Base-by-base conservation (phyloP, 37 sponge, comb jelly and placozoan species). In the Aplysina aerophoba region DNA sequence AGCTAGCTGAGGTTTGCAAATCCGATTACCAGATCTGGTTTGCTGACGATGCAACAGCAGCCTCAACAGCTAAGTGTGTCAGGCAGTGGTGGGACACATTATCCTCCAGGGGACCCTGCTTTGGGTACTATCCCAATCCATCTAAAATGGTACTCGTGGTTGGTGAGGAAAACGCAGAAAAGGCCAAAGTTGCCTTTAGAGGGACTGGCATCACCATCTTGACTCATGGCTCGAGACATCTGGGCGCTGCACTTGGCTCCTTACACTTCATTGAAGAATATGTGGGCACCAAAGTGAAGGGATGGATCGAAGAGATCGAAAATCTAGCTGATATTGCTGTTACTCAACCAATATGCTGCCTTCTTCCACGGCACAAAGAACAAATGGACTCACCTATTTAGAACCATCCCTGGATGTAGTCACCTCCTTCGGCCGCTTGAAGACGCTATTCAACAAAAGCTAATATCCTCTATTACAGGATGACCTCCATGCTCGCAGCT, bases 91-190 rank as follows among this genome's bases (percentile, higher is more conserved):
- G 15, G 59, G 59, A 58, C 19, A 19, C 19, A 58, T 19, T 58
- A 58, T 58, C 59, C 59, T 58, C 19, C 59, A 20, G 19, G 59
- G 59, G 59, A 58, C 59, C 15, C 19, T 19, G 19, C 59, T 58
- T 58, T 19, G 59, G 59, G 59, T 58, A 58, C 19, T 58, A 58
- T 19, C 59, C 59, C 19, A 58, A 58, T 58, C 59, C 59, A 58
- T 58, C 59, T 58, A 58, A 58, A 58, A 58, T 58, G 59, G 59
- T 19, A 58, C 59, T n/a, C 59, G 59, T 58, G 59, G 59, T 58
- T 19, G 19, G 17, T 20, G 17, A 58, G 59, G 59, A 58, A 58
- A 58, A 58, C 19, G 15, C 15, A 58, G 59, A 58, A 58, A 58
- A 58, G 19, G 59, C 59, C 59, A 58, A 58, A 19, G 59, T 58